These are phyloP conservation scores for Hydroisotoma schaefferi DNA, from an alignment of 2,888 invertebrate genomes.

Conservation along the genomic window DNA sequence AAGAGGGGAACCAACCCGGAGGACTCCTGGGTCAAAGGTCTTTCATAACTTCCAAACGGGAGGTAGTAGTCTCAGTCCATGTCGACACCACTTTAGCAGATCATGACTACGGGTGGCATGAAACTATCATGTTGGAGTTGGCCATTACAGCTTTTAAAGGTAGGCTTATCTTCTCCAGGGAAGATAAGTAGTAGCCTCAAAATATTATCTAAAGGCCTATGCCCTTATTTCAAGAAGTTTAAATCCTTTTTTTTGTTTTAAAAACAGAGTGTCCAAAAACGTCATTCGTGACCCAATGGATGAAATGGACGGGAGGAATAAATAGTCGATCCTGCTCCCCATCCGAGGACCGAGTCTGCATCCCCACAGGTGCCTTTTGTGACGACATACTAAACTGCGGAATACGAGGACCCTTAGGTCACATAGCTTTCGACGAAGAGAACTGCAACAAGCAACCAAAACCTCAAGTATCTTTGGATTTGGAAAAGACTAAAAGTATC, in stretches of 20 bases:
- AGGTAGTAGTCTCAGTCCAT: slow-evolving; percentile 23
- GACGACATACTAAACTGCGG: slow-evolving; percentile 36
- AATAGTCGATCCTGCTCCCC: slow-evolving; percentile 32
- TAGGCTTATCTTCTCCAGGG: too few species aligned
- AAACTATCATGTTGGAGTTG: slow-evolving; percentile 34
- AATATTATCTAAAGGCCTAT: too few species aligned
- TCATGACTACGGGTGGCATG: slow-evolving; percentile 32
- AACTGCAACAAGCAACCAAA: slow-evolving; percentile 23
- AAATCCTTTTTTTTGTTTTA: background rate
- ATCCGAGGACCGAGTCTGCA: slow-evolving; percentile 30
- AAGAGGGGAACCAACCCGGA: slow-evolving; percentile 23
- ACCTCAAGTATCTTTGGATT: background rate
- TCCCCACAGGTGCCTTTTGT: slow-evolving; percentile 28
- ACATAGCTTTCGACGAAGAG: slow-evolving; percentile 35
- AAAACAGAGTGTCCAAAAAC: slow-evolving; percentile 28
- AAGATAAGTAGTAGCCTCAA: too few species aligned
- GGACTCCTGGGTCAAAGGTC: slow-evolving; percentile 28
- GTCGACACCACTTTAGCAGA: slow-evolving; percentile 26
- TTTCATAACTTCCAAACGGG: slow-evolving; percentile 29
- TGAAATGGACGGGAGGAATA: slow-evolving; percentile 35
- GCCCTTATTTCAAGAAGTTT: too few species aligned
- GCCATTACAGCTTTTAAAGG: slow-evolving; percentile 35
- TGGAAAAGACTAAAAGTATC: slow-evolving; percentile 4
- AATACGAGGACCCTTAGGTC: slow-evolving; percentile 32
- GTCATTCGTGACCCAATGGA: slow-evolving; percentile 35